phyloP scores from a whole-genome alignment of 2,888 invertebrate genomes.

The Phengaris arion region DNA sequence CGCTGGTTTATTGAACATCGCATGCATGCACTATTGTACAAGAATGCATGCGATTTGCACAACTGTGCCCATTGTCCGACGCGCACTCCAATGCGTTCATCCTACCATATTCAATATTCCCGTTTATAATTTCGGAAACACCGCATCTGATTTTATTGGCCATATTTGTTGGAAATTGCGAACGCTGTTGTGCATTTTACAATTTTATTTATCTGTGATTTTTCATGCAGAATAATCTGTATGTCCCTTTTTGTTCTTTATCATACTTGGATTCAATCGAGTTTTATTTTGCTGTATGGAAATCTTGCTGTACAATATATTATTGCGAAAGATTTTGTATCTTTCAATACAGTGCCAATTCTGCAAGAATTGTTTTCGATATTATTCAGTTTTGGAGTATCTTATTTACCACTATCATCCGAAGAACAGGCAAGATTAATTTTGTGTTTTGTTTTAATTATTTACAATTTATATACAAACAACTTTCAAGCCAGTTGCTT shows the following conservation, averaged over 20 bases:
- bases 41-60: slow-evolving; percentile 34
- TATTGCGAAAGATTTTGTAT: slow-evolving; percentile 14
- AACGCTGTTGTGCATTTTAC: slow-evolving; percentile 37
- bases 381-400: background rate
- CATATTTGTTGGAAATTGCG: slow-evolving; percentile 42
- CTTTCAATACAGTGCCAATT: background rate
- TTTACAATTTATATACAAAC: too few species aligned
- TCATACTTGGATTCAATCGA: slow-evolving; percentile 24
- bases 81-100: slow-evolving; percentile 30
- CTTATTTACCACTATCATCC: background rate
- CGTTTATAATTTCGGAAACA: slow-evolving; percentile 41
- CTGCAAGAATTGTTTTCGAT: background rate
- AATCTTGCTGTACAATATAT: slow-evolving; percentile 13
- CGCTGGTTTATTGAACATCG: slow-evolving; percentile 34
- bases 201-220: slow-evolving; percentile 39
- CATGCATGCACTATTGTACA: slow-evolving; percentile 34
- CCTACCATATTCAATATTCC: slow-evolving; percentile 37
- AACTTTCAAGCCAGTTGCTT: too few species aligned
- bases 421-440: background rate
- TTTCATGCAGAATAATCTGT: slow-evolving; percentile 35
- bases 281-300: slow-evolving; percentile 26
- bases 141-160: slow-evolving; percentile 42
- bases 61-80: slow-evolving; percentile 35
- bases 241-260: slow-evolving; percentile 30
- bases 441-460: too few species aligned